Evolutionary conservation across 2,888 invertebrate species (phyloP), one percentile per base, ranked within the genome.

Genomic region (Disparrhopalites patrizii): DNA sequence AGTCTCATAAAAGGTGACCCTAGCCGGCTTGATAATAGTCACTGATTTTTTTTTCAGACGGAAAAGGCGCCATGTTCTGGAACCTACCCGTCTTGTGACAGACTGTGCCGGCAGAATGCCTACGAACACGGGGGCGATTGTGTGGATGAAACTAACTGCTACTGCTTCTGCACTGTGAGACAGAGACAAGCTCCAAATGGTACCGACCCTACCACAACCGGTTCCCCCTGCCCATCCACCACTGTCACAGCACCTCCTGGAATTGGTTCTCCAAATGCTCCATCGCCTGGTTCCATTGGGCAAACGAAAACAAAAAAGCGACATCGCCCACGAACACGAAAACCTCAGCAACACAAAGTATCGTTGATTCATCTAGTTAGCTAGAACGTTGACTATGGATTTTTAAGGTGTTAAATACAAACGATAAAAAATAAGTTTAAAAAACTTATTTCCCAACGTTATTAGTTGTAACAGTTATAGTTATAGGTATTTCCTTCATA

Each of bases 121-220:
- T 65, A 65, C 28, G 57, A 56, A 8, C 30, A 50, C 10, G 64
- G 64, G 38, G 64, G 63, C 4, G 63, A 63, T n/a, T 63, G 63
- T 30, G 15, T 63, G 10, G 63, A 56, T 40, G 56, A 47, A 4
- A 30, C 18, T 10, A 36, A 8, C 20, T 65, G 64, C 33, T 65
- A 33, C 33, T 65, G 64, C 28, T 30, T n/a, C 27, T 65, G 64
- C 25, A 47, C 57, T 8, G 64, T 65, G 13, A 27, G 57, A 4
- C 64, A 65, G 38, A 33, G 47, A n/a, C 64, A 65, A 57, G 27
- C 54, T 4, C 62, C 62, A 1, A 62, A 62, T 54, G 18, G 51
- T 13, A 62, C 62, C 5, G 27, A 30, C 15, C 20, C 61, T 2
- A 30, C 62, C 3, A 54, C 38, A 23, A 33, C 56, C 4, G 33